Evolutionary conservation across 1,140 invertebrate genomes (phyloP), one percentile per base, ranked within the genome.

Genomic region (Formica exsecta): DNA sequence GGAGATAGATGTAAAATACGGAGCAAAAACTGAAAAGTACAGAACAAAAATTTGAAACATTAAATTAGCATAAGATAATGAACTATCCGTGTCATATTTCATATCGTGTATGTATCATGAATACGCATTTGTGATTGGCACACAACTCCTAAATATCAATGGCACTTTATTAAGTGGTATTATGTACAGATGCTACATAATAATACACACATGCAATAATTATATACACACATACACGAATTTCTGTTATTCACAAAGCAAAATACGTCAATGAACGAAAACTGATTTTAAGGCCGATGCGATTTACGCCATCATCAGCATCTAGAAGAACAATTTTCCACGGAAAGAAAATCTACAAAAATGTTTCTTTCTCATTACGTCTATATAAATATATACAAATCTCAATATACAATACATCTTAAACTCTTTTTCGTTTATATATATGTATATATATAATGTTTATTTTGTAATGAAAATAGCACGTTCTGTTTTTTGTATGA

Each of bases 151-250:
- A 91, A 90, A 86, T 90, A 65, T 92, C 73, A 92, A 93, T 94
- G 92, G 92, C 91, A 93, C 92, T 94, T 94, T 94, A 94, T 93
- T 94, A 76, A 51, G 68, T 89, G 85, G 70, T 86, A 91, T 75
- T 93, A 93, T 93, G 85, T 93, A 93, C 92, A 93, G 62, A 91
- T 92, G 85, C 77, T 91, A 70, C 71, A 87, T 89, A 84, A 91
- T 85, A 87, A 89, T 61, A 90, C 32, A 87, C 62, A 51, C 54
- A 84, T 64, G 57, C 29, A 59, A 74, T 83, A 77, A 65, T 87
- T 91, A 84, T 19, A 51, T 91, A 71, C 92, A 91, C 89, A 92
- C 88, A 87, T 73, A 77, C 51, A 32, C 75, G 54, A 89, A 91
- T 89, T 91, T 87, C 36, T 80, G 64, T 84, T 57, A 54, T 59